Evolutionary conservation across 2,797 vertebrate species (phyloP).

Genomic region (Hyperoplus immaculatus): DNA sequence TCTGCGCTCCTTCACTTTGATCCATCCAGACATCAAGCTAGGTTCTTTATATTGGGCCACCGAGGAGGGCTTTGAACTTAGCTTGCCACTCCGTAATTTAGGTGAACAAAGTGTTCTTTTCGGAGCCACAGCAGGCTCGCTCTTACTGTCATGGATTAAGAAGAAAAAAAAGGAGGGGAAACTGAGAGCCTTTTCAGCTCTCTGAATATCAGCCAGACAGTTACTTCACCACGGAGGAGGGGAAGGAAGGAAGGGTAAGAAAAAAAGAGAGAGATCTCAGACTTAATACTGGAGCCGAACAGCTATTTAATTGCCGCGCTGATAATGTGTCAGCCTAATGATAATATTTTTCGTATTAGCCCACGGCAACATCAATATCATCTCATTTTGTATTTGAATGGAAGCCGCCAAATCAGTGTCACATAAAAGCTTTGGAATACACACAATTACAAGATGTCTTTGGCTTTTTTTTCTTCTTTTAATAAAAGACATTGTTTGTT

Average conservation of each 20-base stretch:
- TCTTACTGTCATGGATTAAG: constrained; percentile 71
- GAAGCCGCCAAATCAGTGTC: constrained; percentile 15
- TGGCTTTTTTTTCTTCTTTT: constrained; percentile 14
- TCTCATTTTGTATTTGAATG: constrained; percentile 36
- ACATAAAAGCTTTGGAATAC: constrained; percentile 26
- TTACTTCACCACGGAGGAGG: constrained; percentile 13
- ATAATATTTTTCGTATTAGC: constrained; percentile 44
- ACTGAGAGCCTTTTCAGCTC: constrained; percentile 51
- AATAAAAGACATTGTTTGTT: constrained; percentile 15
- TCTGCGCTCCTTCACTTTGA: constrained; percentile 79
- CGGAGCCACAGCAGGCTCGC: constrained; percentile 57
- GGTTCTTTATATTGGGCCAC: constrained; percentile 78
- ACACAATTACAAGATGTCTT: constrained; percentile 11
- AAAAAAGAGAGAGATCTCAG: constrained; percentile 39
- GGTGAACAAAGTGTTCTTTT: constrained; percentile 66
- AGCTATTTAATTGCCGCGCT: constrained; percentile 56
- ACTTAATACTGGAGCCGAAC: constrained; percentile 26
- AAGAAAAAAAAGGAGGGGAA: constrained; percentile 60
- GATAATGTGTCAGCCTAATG: constrained; percentile 45
- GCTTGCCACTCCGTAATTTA: constrained; percentile 75
- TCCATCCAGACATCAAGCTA: constrained; percentile 74
- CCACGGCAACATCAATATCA: constrained; percentile 26
- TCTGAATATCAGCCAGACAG: constrained; percentile 46
- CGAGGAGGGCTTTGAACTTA: constrained; percentile 83
- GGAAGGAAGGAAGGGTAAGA: background rate